Conservation (phyloP, 2,113 vertebrate species). For the Oreotrochilus melanogaster region DNA sequence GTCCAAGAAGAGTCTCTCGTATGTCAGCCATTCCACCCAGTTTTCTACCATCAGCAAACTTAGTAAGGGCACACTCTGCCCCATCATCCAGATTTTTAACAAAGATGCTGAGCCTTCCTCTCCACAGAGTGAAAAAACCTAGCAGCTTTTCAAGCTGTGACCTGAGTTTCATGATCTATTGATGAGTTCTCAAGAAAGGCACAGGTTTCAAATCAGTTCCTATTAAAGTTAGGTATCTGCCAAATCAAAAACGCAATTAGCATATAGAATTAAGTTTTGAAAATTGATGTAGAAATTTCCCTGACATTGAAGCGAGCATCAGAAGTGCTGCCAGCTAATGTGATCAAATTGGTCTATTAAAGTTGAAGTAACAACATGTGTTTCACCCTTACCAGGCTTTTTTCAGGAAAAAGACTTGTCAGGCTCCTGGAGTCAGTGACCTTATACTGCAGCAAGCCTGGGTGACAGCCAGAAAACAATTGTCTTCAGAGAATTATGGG, state of each 20-base stretch:
- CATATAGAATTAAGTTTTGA: constrained; percentile 29
- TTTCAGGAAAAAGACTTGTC: constrained; percentile 9
- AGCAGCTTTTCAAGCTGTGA: neutral
- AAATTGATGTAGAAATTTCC: constrained; percentile 54
- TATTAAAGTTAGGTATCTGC: constrained; percentile 38
- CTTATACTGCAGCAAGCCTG: constrained; percentile 14
- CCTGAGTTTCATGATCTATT: neutral
- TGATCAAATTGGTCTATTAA: constrained; percentile 10
- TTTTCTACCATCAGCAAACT: neutral
- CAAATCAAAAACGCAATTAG: constrained; percentile 41
- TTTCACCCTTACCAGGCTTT: constrained; percentile 23
- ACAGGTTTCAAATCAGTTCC: constrained; percentile 50
- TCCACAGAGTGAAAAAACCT: neutral
- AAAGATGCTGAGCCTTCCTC: neutral
- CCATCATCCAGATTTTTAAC: neutral
- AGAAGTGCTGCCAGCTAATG: constrained; percentile 26
- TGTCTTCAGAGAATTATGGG: constrained; percentile 53
- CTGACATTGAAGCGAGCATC: constrained; percentile 40
- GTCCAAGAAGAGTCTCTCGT: too few species aligned
- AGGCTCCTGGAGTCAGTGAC: constrained; percentile 19
- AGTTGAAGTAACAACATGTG: neutral
- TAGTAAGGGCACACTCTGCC: neutral
- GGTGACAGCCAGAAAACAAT: constrained; percentile 39
- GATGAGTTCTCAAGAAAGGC: constrained; percentile 47
- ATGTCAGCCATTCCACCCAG: neutral